Percentiles rank a stretch among this genome's conserved stretches.
phyloP scores from a whole-genome alignment of 2,888 invertebrate genomes.

The Limnephilus auricula region DNA sequence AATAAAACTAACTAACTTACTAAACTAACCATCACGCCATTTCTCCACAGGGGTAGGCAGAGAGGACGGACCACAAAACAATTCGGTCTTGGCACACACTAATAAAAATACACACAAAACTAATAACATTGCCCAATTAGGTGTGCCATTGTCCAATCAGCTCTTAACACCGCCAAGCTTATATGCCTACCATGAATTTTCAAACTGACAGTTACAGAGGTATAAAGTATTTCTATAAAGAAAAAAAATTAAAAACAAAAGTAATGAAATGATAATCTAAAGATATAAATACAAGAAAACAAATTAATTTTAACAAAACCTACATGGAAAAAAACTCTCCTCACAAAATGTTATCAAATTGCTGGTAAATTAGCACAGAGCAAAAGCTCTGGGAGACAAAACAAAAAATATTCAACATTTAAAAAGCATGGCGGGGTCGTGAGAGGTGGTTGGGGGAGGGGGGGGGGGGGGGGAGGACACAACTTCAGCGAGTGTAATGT shows the following conservation, averaged over 20 bases:
- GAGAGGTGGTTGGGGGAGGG: neutral
- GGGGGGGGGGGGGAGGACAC: neutral
- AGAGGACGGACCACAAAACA: too few relatives aligned
- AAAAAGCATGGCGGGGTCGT: neutral
- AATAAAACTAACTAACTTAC: too few relatives aligned
- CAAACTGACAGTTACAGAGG: too few relatives aligned
- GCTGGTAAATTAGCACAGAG: constrained; percentile 20
- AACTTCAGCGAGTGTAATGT: constrained; percentile 32
- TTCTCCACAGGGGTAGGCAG: too few relatives aligned
- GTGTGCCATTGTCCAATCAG: too few relatives aligned
- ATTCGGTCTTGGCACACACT: too few relatives aligned
- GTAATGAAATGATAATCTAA: neutral
- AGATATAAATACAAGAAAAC: neutral
- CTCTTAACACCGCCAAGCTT: neutral
- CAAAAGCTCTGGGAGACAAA: neutral
- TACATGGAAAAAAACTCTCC: neutral
- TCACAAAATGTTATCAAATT: neutral
- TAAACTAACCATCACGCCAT: too few relatives aligned
- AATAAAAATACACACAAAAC: too few relatives aligned
- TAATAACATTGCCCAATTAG: too few relatives aligned
- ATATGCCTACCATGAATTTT: too few relatives aligned
- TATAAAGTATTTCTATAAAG: neutral
- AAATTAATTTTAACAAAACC: neutral
- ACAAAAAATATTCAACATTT: constrained; percentile 11
- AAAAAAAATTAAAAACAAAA: neutral